Base-by-base conservation (phyloP, 2,113 vertebrate genomes). In the Lepisosteus osseus region DNA sequence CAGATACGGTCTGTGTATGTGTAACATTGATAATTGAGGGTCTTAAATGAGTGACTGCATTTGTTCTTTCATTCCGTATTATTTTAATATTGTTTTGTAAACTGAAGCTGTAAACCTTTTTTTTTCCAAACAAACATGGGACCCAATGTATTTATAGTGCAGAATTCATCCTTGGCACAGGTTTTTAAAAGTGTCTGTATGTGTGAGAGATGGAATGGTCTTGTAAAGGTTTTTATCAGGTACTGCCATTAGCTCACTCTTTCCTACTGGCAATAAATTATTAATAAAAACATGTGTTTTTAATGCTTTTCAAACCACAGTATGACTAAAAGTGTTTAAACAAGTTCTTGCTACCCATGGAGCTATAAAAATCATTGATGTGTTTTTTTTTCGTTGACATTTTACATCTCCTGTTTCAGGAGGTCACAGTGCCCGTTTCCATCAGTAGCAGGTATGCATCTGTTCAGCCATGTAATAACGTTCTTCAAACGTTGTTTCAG, bases 241-340 rank as follows among this genome's bases (percentile, higher is more conserved):
- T 96, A 95, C 93, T 97, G 94, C 93, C 96, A 95, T 95, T 93
- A 96, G 95, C 93, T 90, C 94, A 92, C 90, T 94, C 95, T 98
- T 98, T 98, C 96, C 95, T 98, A 99, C 93, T 95, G 97, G 96
- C 94, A 99, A 99, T 99, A 99, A 99, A 99, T 98, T 98, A 99
- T 99, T 99, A 95, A 94, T 95, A 94, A 96, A 97, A 98, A 87
- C 83, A 79, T 51, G 47, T 51, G 5, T 51, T 5, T 51, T 59
- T 59, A 13, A 15, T 29, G 29, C 29, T 29, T 29, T 29, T 29
- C 2, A 29, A 29, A 29, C 29, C 29, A 29, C 29, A 29, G 29
- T 29, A 29, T 29, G 29, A 29, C 29, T 29, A 1, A 17, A 17
- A 29, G 29, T 29, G 29, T 29, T 29, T 29, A 29, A 29, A 29